phyloP scores from a whole-genome alignment of 2,113 vertebrate genomes.

The Edolisoma coerulescens region DNA sequence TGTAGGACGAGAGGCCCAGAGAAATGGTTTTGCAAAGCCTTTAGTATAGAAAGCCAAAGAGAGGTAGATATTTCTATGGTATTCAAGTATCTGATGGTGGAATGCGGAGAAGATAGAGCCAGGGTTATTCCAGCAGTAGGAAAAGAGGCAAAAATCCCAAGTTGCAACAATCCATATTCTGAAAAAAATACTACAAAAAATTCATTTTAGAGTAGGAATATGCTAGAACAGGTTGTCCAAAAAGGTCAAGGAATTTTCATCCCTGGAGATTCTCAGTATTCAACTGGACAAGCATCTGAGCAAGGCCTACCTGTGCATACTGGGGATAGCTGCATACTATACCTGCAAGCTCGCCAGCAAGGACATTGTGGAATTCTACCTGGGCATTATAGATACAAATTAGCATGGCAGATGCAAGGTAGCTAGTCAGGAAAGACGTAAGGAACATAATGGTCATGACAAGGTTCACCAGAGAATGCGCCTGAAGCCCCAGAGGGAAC shows the following conservation, averaged over 20 bases:
- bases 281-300: neutral
- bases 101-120: neutral
- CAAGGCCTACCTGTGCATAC: neutral
- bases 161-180: neutral
- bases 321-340: neutral
- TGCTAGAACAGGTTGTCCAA: neutral
- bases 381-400: neutral
- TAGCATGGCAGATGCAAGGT: neutral
- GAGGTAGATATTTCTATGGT: neutral
- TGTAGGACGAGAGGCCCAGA: neutral
- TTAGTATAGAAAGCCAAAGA: neutral
- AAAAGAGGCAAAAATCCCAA: neutral
- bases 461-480: neutral
- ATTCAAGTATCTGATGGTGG: neutral
- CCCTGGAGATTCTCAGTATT: neutral
- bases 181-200: neutral
- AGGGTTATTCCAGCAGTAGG: neutral
- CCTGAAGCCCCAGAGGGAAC: neutral
- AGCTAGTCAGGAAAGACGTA: neutral
- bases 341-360: neutral
- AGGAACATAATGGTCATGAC: neutral
- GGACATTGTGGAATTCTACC: neutral
- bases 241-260: neutral
- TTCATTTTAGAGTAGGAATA: neutral
- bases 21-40: neutral